Evolutionary conservation across 2,797 vertebrate species (phyloP), one percentile per base, ranked within the genome.

Genomic region (Tapirus indicus): DNA sequence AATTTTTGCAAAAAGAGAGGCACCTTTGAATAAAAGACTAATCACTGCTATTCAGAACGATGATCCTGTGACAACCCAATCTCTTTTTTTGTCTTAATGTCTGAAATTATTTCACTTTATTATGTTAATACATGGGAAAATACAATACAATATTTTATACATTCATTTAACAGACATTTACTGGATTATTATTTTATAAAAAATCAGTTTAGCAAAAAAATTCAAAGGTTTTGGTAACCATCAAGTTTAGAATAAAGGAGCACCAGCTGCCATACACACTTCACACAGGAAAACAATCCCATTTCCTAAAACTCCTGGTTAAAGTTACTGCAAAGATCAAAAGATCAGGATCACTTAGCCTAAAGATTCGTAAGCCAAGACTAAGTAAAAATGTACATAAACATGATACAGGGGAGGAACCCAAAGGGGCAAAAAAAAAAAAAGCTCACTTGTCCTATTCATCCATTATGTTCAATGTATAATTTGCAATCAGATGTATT

Each of bases 211-310:
- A 87, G n/a, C 3, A 96, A 94, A 95, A 86, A 78, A 60, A 66
- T 68, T 29, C 20, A 79, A 92, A 64, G 13, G n/a, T 88, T 95
- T 79, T 18, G 23, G 20, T 72, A 75, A 14, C 20, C 35, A 74
- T 79, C 64, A 94, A 87, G 21, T 62, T 84, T 90, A 96, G 16
- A 89, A 90, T 93, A 95, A 95, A 94, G 52, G 9, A 92, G 38
- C 25, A 95, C 17, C 12, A 80, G 54, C 44, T 75, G 18, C 32
- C n/a, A 93, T 2, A 69, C 4, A 75, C 16, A 89, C 27, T 88
- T 86, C 23, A 35, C 23, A 44, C 71, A n/a, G 11, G 27, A 56
- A 60, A 79, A 56, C 58, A 71, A 78, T 56, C 12, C 18, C 49
- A 94, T 47, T 85, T 88, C 44, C 27, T 95, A 56, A 94, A 96